Evolutionary conservation across 2,888 invertebrate species (phyloP).

Genomic region (Xestia sexstrigata): DNA sequence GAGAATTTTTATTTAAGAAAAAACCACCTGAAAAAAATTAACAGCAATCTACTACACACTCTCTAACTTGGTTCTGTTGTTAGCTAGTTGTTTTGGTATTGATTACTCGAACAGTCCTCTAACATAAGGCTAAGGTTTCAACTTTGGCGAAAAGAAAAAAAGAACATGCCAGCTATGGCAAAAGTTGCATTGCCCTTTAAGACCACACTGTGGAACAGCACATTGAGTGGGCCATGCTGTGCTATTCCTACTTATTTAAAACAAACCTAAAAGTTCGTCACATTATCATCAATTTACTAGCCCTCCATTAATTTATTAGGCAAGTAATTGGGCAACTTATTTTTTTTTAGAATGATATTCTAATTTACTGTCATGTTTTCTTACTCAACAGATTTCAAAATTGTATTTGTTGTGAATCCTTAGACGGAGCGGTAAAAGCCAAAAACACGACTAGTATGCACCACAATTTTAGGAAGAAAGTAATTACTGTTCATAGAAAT

Average conservation of each 20-base stretch:
- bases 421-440: background rate
- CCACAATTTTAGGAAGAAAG: constrained; percentile 19
- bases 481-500: constrained; percentile 35
- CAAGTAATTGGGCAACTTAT: background rate
- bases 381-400: background rate
- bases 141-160: too few species aligned
- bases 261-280: background rate
- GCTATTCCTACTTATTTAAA: background rate
- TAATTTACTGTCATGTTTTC: background rate
- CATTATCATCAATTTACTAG: constrained; percentile 3
- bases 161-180: too few species aligned
- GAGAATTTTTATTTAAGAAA: too few species aligned
- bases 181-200: too few species aligned
- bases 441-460: background rate
- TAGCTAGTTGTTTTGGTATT: too few species aligned
- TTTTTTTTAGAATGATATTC: constrained; percentile 4
- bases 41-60: too few species aligned
- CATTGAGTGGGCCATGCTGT: too few species aligned
- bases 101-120: too few species aligned
- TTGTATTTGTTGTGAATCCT: background rate
- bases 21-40: too few species aligned
- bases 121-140: too few species aligned
- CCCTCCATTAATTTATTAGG: background rate
- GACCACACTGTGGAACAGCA: background rate
- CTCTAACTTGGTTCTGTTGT: too few species aligned